A percentile compares a stretch with the other conserved stretches of the same genome.
These are phyloP conservation scores for Microctonus hyperodae DNA, from an alignment of 2,888 invertebrate genomes.

Conservation along the genomic window DNA sequence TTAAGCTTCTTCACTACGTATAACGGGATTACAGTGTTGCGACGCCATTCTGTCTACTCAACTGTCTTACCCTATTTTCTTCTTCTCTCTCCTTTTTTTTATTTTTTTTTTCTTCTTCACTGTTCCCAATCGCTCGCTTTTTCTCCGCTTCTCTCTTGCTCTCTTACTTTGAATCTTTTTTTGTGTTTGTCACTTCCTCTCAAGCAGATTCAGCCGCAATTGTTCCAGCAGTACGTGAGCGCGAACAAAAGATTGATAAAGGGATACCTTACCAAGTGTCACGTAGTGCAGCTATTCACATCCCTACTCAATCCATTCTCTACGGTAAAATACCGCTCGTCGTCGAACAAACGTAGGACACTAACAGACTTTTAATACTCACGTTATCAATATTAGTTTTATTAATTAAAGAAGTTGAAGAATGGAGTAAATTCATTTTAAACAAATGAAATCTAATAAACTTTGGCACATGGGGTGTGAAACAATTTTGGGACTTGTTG, in stretches of 20 bases:
- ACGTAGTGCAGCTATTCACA: slow-evolving; percentile 32
- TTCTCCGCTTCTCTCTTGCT: slow-evolving; percentile 34
- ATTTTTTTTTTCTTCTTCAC: neutral
- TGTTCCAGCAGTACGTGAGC: slow-evolving; percentile 29
- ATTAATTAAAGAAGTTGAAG: neutral
- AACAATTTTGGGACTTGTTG: slow-evolving; percentile 47
- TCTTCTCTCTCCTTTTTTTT: neutral
- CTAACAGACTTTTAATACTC: neutral
- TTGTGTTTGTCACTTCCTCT: slow-evolving; percentile 43
- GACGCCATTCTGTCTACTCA: slow-evolving; percentile 8
- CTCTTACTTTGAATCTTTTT: slow-evolving; percentile 26
- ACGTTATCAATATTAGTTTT: neutral
- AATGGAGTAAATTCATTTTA: slow-evolving; percentile 3
- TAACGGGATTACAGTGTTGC: slow-evolving; percentile 36
- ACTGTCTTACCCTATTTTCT: neutral
- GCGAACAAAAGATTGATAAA: slow-evolving; percentile 38
- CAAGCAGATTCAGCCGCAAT: slow-evolving; percentile 36
- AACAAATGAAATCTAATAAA: slow-evolving; percentile 39
- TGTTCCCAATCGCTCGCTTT: slow-evolving; percentile 42
- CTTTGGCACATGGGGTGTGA: slow-evolving; percentile 48
- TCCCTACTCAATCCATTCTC: slow-evolving; percentile 19
- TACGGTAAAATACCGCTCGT: slow-evolving; percentile 32
- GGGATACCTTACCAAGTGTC: slow-evolving; percentile 31
- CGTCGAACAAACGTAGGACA: slow-evolving; percentile 25
- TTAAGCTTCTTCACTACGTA: slow-evolving; percentile 37